These are phyloP conservation scores for Ormyrus nitidulus DNA, from an alignment of 2,888 invertebrate species.

Conservation along the genomic window DNA sequence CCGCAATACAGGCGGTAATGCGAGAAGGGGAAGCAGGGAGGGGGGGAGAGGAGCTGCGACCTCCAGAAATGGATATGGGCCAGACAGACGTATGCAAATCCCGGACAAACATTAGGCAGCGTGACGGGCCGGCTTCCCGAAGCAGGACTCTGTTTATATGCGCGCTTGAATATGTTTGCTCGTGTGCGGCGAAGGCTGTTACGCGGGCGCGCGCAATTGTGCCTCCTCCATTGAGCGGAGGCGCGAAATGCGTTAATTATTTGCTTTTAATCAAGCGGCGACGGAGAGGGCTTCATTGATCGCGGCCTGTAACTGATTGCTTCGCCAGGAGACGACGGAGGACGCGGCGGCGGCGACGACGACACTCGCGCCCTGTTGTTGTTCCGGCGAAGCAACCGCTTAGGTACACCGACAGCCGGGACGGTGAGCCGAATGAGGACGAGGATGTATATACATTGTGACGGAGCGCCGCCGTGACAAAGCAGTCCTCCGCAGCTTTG, in stretches of 20 bases:
- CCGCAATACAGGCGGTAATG: conserved; percentile 47
- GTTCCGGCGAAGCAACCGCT: not conserved
- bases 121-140: conserved; percentile 27
- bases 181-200: not conserved
- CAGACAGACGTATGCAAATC: conserved; percentile 74
- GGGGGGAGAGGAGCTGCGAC: conserved; percentile 1
- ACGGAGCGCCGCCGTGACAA: too few relatives aligned
- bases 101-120: conserved; percentile 70
- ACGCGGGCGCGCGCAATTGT: not conserved
- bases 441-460: too few relatives aligned
- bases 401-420: too few relatives aligned
- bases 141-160: conserved; percentile 37
- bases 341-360: not conserved
- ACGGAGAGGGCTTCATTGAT: conserved; percentile 5
- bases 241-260: conserved; percentile 48
- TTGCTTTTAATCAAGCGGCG: conserved; percentile 51
- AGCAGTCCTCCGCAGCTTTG: too few relatives aligned
- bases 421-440: too few relatives aligned
- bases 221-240: conserved; percentile 9
- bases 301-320: conserved; percentile 24
- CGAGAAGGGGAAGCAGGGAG: conserved; percentile 52
- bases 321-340: not conserved
- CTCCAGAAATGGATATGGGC: conserved; percentile 65
- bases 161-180: conserved; percentile 34
- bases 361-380: not conserved